These are phyloP conservation scores for Drosophila hamatofila DNA, from an alignment of 2,888 invertebrate species.

Conservation along the genomic window DNA sequence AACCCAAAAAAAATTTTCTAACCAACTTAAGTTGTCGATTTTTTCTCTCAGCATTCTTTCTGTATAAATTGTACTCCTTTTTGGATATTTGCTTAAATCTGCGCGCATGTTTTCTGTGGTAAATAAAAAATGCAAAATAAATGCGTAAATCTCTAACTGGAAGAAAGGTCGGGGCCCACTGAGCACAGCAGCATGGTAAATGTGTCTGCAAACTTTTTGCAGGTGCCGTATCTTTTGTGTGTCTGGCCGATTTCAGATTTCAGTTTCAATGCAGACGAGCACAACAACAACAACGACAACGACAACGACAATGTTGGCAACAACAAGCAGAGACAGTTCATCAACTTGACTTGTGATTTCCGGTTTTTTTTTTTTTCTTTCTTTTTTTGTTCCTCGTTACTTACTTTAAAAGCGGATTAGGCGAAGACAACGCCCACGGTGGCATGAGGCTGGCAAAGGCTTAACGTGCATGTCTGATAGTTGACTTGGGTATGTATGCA, in stretches of 20 bases:
- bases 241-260: constrained; percentile 65
- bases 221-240: constrained; percentile 72
- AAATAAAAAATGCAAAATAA: constrained; percentile 80
- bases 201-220: constrained; percentile 79
- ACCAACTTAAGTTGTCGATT: constrained; percentile 67
- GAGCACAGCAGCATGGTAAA: constrained; percentile 41
- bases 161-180: constrained; percentile 39
- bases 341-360: constrained; percentile 78
- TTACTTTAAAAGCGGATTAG: constrained; percentile 77
- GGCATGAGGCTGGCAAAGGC: constrained; percentile 59
- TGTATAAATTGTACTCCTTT: constrained; percentile 62
- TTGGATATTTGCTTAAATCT: constrained; percentile 73
- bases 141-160: constrained; percentile 78
- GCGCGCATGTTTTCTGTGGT: constrained; percentile 74
- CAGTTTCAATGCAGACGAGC: constrained; percentile 60
- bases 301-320: constrained; percentile 34
- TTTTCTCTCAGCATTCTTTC: constrained; percentile 10
- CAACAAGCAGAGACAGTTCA: constrained; percentile 67
- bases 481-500: constrained; percentile 66
- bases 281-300: constrained; percentile 14
- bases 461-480: constrained; percentile 74
- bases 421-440: constrained; percentile 75
- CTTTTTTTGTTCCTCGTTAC: constrained; percentile 50
- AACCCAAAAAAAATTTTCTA: constrained; percentile 68
- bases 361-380: constrained; percentile 59